Evolutionary conservation across 2,113 vertebrate genomes (phyloP), one percentile per base, ranked within the genome.

Genomic region (Ahaetulla prasina): DNA sequence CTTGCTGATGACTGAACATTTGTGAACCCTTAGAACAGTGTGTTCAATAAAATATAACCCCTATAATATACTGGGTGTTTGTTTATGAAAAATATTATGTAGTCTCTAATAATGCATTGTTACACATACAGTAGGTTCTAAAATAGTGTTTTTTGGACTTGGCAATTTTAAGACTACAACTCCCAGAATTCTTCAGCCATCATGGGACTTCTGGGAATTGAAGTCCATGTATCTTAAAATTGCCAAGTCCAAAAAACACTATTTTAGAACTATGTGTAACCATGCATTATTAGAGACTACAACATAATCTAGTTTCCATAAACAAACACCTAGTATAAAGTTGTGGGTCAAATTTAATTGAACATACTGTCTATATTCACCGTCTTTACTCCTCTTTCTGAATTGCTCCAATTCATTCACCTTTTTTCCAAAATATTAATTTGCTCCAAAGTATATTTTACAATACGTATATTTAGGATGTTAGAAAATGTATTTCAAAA

Each of bases 401-500:
- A 22, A 80, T 43, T 80, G 74, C 74, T 80, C 18, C 35, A 43
- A 43, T 43, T 80, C 35, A 80, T 43, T 80, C 74, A 52, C 90
- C 39, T 50, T 92, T 91, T n/a, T 20, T n/a, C 54, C 87, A 52
- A 52, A 92, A 55, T 55, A 43, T 43, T 80, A 39, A 80, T 80
- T 80, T 43, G 57, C 55, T 60, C 84, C 5, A 88, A 23, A 22
- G 88, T 49, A 4, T 12, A 63, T 89, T n/a, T 91, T 2, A 20
- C 54, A 60, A 91, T 4, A 94, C n/a, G n/a, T n/a, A n/a, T n/a
- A n/a, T n/a, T n/a, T n/a, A n/a, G n/a, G n/a, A n/a, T 3, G 68
- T 68, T 92, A 25, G 18, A 25, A 53, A 88, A 88, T 6, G 0
- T 16, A 95, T 94, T 68, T 93, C 25, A 90, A 90, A 43, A 74